Evolutionary conservation across 2,888 invertebrate genomes (phyloP).

Genomic region (Agonopterix heracliana): DNA sequence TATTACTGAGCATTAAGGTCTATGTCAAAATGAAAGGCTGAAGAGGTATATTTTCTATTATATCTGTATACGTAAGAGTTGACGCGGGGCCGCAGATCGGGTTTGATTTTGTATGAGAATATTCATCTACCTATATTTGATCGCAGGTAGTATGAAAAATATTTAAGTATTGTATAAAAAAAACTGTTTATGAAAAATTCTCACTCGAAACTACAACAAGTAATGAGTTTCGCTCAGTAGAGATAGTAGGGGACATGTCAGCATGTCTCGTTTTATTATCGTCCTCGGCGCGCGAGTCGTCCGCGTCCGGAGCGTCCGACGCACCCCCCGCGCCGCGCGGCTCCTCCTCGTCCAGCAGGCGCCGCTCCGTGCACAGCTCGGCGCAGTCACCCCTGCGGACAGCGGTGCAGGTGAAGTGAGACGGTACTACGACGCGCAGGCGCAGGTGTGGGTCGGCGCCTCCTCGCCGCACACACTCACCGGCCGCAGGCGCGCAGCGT

Average conservation of each 20-base stretch:
- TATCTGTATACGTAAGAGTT: too few species aligned
- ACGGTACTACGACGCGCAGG: background rate
- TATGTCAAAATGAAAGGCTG: too few species aligned
- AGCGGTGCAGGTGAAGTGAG: background rate
- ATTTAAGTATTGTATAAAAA: too few species aligned
- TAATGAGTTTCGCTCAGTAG: background rate
- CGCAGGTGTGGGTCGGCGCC: background rate
- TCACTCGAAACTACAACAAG: too few species aligned
- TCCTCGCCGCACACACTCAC: constrained; percentile 18
- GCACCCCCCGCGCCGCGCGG: background rate
- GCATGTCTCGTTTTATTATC: background rate
- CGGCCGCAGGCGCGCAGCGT: constrained; percentile 32
- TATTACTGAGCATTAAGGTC: too few species aligned
- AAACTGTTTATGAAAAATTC: too few species aligned
- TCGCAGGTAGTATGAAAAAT: too few species aligned
- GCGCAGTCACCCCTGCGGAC: constrained; percentile 36
- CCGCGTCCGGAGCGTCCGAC: background rate
- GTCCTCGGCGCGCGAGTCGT: background rate
- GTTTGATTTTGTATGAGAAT: too few species aligned
- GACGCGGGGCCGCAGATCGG: too few species aligned
- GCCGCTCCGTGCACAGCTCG: constrained; percentile 37
- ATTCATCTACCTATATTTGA: too few species aligned
- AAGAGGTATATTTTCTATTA: too few species aligned
- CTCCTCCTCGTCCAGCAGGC: constrained; percentile 22
- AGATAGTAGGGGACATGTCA: background rate